Base-by-base conservation (phyloP, 2,113 vertebrate genomes). In the Leptobrachium leishanense region DNA sequence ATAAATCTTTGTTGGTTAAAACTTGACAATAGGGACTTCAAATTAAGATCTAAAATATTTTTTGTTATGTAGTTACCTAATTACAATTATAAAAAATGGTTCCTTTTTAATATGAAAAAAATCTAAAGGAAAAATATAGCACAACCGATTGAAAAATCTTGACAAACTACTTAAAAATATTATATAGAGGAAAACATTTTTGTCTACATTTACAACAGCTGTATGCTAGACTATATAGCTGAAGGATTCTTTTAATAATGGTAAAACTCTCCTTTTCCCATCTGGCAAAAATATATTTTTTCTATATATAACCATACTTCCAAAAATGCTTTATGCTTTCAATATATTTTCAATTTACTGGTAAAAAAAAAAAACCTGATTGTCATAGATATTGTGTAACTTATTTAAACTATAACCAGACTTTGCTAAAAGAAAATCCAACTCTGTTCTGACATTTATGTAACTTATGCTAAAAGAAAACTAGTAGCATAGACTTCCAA, bases 281-380 rank as follows among this genome's bases (percentile, higher is more conserved):
- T 79, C 69, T 67, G 70, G 69, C 54, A 39, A 79, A 67, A 79
- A 79, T 65, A 79, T 73, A 79, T 55, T 43, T 57, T 79, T 57
- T 79, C 43, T 41, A 64, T 50, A 15, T 15, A 46, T 78, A 62
- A 64, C 81, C 80, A 85, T 86, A 87, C 84, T 87, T 75, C 67
- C 70, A 85, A 59, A 84, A 85, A 87, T 83, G 79, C 68, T 88
- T 89, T 86, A 85, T 86, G 84, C 74, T 83, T 85, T 83, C 86
- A 88, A 84, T 90, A 83, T 87, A 84, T 85, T 86, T 86, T 86
- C 82, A 79, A 78, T 85, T 83, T 85, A 75, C 77, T 83, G 82
- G 82, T 75, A 2, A n/a, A 67, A 73, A 84, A 76, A 82, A 82
- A 86, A 12, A 59, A 13, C 83, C 76, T 63, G 70, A 83, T 85